Conservation (phyloP, 2,888 invertebrate genomes). For the Rhaphigaster nebulosa region DNA sequence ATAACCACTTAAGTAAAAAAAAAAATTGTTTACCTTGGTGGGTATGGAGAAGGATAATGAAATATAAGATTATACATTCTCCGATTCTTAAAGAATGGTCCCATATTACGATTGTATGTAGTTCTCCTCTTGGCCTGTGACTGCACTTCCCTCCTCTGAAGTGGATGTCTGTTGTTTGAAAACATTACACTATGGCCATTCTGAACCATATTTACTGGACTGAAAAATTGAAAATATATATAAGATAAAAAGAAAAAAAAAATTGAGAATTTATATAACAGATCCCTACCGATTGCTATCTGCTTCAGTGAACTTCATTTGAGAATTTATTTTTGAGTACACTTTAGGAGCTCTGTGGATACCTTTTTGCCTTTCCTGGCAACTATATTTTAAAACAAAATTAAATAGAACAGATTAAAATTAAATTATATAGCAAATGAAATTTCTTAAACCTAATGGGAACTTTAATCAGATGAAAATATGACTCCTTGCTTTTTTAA, state of each 20-base stretch:
- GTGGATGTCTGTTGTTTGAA: conserved; percentile 16
- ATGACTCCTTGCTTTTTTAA: neutral
- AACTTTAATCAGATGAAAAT: neutral
- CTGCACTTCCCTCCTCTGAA: conserved; percentile 42
- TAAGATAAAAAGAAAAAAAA: neutral
- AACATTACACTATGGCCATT: conserved; percentile 22
- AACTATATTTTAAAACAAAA: neutral
- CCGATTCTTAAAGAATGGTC: conserved; percentile 42
- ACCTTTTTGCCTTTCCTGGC: conserved; percentile 26
- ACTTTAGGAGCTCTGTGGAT: neutral
- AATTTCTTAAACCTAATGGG: neutral
- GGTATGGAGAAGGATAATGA: conserved; percentile 52
- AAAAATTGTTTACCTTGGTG: conserved; percentile 21
- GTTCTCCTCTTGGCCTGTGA: conserved; percentile 51
- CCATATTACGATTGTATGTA: conserved; percentile 37
- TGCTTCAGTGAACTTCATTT: conserved; percentile 26
- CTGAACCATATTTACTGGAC: conserved; percentile 11
- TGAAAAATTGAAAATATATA: neutral
- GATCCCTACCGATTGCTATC: conserved; percentile 24
- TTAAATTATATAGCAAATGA: neutral
- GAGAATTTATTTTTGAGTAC: conserved; percentile 33
- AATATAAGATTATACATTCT: conserved; percentile 9
- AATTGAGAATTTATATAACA: neutral
- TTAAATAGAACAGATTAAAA: neutral
- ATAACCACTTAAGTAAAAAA: neutral